Evolutionary conservation across 2,797 vertebrate genomes (phyloP), one percentile per base, ranked within the genome.

Genomic region (Eulemur rubriventer): DNA sequence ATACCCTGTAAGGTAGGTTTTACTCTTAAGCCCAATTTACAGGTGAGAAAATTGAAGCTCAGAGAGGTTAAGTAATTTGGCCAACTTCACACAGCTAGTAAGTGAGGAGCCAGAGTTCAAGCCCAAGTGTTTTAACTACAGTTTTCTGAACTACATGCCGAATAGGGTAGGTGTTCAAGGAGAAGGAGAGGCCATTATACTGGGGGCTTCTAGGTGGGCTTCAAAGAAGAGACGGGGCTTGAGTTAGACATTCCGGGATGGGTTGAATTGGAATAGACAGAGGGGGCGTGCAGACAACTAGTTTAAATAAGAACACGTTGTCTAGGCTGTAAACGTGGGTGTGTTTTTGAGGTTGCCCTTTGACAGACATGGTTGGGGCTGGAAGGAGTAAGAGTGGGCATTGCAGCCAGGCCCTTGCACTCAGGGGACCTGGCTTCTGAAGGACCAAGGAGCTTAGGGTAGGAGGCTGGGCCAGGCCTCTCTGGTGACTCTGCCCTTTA

Each of bases 41-140:
- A 96, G 78, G 46, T 55, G 30, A 78, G 91, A 94, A 96, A 96
- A 85, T 33, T 33, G 20, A 73, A 65, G 69, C 24, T 38, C 61
- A 46, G 48, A 91, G 79, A 86, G 50, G 2, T 82, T 78, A 79
- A 38, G 48, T 79, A 38, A 70, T 75, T 80, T 76, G 70, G 17
- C 61, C 33, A 52, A 22, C 57, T 78, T 55, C 18, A 11, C 38
- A 78, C 7, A 79, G 65, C 70, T 86, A 65, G 38, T 73, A 48
- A 75, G 24, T 50, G 41, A 95, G 65, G 61, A 78, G 33, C 26
- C 43, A 35, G 83, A 35, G n/a, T 75, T 87, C 38, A 70, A 83
- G 14, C 6, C 18, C 50, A 33, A 46, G 22, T 24, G 48, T 35
- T 22, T 63, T 72, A 81, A 72, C 73, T 38, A 10, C 6, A 83